Conservation (phyloP, 2,888 invertebrate species). For the Cyclophora albipunctata region DNA sequence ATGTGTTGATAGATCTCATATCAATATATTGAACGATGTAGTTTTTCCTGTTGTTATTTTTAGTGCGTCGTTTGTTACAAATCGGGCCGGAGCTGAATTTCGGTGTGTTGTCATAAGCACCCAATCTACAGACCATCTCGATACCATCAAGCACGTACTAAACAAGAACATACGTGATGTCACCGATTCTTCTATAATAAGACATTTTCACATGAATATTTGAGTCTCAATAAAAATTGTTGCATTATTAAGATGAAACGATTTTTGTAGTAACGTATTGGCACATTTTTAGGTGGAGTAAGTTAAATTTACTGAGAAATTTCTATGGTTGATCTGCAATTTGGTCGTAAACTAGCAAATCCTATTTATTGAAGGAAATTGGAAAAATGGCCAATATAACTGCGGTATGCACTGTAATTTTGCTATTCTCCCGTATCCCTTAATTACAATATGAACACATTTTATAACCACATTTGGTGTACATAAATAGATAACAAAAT, state of each 20-base stretch:
- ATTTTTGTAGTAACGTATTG: slow-evolving; percentile 29
- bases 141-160: slow-evolving; percentile 51
- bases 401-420: no score
- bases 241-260: slow-evolving; percentile 13
- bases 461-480: no score
- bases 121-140: slow-evolving; percentile 34
- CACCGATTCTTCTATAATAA: slow-evolving; percentile 58
- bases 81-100: background rate
- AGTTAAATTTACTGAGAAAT: no score
- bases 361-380: no score
- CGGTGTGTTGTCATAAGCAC: slow-evolving; percentile 26
- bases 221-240: slow-evolving; percentile 19
- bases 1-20: background rate
- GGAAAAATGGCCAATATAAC: no score
- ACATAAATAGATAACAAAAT: no score
- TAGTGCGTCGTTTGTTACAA: background rate
- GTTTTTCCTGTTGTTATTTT: slow-evolving; percentile 8
- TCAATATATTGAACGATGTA: background rate
- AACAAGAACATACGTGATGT: slow-evolving; percentile 51
- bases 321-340: no score
- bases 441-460: no score
- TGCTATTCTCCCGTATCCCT: no score
- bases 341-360: no score
- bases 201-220: slow-evolving; percentile 62
- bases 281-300: no score